These are phyloP conservation scores for Phalanger gymnotis DNA, from an alignment of 2,797 vertebrate species.

Conservation along the genomic window DNA sequence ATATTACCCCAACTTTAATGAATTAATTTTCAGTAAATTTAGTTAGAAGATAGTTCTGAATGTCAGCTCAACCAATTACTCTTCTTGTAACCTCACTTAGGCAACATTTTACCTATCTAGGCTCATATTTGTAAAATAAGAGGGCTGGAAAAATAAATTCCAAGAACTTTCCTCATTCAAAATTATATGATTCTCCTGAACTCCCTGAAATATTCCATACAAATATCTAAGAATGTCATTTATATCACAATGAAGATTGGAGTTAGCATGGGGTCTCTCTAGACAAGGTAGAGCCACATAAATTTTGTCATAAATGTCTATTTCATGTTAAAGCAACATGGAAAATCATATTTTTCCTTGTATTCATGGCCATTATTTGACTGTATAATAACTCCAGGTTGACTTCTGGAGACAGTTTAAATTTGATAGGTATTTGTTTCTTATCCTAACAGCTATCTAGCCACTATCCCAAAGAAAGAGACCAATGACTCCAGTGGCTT, in stretches of 20 bases:
- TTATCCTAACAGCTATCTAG: background rate
- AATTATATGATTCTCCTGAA: conserved; percentile 53
- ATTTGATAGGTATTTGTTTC: background rate
- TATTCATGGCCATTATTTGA: background rate
- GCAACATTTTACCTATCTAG: background rate
- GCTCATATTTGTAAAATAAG: background rate
- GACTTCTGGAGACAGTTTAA: background rate
- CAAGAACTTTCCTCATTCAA: background rate
- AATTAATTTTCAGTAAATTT: background rate
- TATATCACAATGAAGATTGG: conserved; percentile 54
- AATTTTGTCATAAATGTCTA: background rate
- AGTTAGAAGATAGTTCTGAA: background rate
- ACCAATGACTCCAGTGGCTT: background rate
- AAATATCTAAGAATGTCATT: conserved; percentile 60
- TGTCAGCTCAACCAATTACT: background rate
- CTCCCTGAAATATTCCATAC: conserved; percentile 44
- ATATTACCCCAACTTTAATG: background rate
- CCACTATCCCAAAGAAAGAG: background rate
- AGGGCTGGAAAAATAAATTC: background rate
- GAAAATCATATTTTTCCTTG: background rate
- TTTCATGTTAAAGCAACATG: background rate
- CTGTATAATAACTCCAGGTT: background rate
- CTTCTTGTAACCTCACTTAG: background rate
- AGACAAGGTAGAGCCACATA: background rate
- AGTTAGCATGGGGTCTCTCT: background rate